These are phyloP conservation scores for Bettongia penicillata DNA, from an alignment of 2,113 vertebrate genomes.

Conservation along the genomic window DNA sequence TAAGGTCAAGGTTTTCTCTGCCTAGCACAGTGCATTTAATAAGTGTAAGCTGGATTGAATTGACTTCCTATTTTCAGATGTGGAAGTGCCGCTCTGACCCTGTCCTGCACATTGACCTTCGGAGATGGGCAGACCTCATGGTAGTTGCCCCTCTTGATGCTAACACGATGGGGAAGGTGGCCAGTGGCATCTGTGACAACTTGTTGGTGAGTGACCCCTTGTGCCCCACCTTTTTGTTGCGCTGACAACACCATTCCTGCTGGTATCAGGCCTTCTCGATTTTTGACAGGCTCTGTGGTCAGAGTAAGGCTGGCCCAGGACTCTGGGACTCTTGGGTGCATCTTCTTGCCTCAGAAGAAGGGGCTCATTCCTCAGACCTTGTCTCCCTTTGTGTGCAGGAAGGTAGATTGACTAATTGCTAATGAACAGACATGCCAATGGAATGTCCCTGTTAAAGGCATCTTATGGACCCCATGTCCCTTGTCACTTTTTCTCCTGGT, in stretches of 20 bases:
- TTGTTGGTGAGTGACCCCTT: conserved; percentile 89
- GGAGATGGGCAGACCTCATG: conserved; percentile 95
- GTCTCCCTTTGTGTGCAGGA: background rate
- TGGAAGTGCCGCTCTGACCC: conserved; percentile 93
- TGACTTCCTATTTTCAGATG: conserved; percentile 81
- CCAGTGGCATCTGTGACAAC: conserved; percentile 96
- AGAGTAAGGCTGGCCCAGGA: background rate
- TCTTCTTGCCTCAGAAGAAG: background rate
- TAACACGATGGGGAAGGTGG: conserved; percentile 96
- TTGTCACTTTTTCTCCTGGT: background rate
- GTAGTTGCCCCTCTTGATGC: conserved; percentile 96
- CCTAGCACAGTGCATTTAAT: background rate
- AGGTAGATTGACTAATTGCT: background rate
- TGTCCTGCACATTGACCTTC: conserved; percentile 94
- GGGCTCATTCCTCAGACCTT: background rate
- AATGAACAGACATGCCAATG: background rate
- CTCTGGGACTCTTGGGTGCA: background rate
- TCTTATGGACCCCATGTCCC: background rate
- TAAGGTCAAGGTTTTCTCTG: background rate
- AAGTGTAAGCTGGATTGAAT: background rate
- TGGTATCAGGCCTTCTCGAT: too few species aligned
- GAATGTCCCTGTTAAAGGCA: background rate
- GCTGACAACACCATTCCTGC: too few species aligned
- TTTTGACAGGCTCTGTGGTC: background rate
- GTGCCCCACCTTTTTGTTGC: background rate